Conservation (phyloP, 2,888 invertebrate species). For the Smittia aterrima region DNA sequence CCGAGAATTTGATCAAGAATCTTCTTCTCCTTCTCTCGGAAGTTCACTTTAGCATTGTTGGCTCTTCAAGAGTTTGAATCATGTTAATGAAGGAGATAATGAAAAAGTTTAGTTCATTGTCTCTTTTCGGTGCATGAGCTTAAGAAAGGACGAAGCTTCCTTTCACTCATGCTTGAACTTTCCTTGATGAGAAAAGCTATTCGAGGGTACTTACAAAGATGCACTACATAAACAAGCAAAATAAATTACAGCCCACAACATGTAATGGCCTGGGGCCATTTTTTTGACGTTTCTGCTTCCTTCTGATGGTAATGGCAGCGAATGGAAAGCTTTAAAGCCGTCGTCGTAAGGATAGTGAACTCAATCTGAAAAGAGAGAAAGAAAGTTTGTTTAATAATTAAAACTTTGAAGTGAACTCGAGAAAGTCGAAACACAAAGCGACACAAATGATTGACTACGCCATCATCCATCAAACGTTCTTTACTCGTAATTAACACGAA, state of each 20-base stretch:
- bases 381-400: too few species aligned
- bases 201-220: slow-evolving; percentile 52
- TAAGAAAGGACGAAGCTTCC: not conserved
- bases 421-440: too few species aligned
- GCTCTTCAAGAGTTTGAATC: slow-evolving; percentile 57
- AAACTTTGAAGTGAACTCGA: too few species aligned
- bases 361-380: not conserved
- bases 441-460: not conserved
- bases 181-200: not conserved
- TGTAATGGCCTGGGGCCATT: slow-evolving; percentile 54
- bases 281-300: slow-evolving; percentile 44
- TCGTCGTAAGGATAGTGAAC: slow-evolving; percentile 21
- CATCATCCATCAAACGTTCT: slow-evolving; percentile 35
- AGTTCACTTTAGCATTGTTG: slow-evolving; percentile 80
- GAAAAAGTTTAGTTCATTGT: slow-evolving; percentile 24
- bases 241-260: slow-evolving; percentile 54
- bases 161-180: not conserved
- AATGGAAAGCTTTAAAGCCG: slow-evolving; percentile 22
- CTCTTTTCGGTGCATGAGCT: not conserved
- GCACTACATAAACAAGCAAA: slow-evolving; percentile 55
- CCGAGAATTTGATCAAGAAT: slow-evolving; percentile 91
- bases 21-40: slow-evolving; percentile 91
- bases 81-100: slow-evolving; percentile 27
- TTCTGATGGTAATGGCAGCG: slow-evolving; percentile 5
- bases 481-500: slow-evolving; percentile 26